phyloP scores from a whole-genome alignment of 2,113 vertebrate genomes.

The Pygathrix nemaeus region DNA sequence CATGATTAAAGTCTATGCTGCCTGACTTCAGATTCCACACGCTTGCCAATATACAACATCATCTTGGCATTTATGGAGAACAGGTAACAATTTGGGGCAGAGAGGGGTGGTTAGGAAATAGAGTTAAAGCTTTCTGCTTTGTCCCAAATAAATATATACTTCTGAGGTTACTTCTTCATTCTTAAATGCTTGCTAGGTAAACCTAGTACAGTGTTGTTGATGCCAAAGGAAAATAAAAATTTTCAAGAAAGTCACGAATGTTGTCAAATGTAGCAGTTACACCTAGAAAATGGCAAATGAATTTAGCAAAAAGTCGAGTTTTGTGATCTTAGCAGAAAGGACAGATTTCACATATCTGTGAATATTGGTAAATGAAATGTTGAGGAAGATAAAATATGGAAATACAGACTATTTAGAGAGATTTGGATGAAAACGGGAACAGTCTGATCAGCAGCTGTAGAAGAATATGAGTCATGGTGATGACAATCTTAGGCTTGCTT shows the following conservation, averaged over 20 bases:
- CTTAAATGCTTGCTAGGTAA: background rate
- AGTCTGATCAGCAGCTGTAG: constrained; percentile 35
- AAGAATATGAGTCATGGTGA: constrained; percentile 32
- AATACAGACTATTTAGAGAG: constrained; percentile 53
- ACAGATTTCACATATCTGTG: constrained; percentile 7
- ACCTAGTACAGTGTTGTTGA: rapidly evolving
- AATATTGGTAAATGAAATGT: constrained; percentile 10
- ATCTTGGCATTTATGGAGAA: background rate
- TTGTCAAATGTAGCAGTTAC: background rate
- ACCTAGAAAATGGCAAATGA: background rate
- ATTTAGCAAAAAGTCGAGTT: background rate
- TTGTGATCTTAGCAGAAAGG: background rate
- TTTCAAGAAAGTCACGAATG: background rate
- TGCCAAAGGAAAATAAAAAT: background rate
- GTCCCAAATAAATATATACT: background rate
- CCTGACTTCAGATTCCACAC: background rate
- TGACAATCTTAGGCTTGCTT: background rate
- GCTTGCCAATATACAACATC: background rate
- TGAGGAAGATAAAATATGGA: constrained; percentile 42
- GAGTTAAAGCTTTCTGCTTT: background rate
- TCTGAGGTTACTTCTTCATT: background rate
- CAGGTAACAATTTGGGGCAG: background rate
- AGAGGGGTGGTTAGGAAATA: background rate
- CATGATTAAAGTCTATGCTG: background rate
- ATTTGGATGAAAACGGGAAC: constrained; percentile 3